Base-by-base conservation (phyloP, 2,113 vertebrate genomes). In the Ranitomeya imitator region DNA sequence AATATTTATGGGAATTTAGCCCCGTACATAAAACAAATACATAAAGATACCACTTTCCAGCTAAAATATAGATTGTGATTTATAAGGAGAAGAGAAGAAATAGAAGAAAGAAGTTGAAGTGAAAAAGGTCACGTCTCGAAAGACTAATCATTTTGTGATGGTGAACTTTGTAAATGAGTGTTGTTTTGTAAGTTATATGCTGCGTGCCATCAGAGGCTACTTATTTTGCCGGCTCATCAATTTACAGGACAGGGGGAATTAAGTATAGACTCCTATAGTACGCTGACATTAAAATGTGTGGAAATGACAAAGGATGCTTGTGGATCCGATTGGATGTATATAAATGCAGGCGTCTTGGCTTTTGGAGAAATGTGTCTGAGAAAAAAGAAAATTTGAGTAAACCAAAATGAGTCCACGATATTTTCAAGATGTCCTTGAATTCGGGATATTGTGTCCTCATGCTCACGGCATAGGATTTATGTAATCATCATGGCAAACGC, bases 61-160 rank as follows among this genome's bases (percentile, higher is more conserved):
- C 16, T 19, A 52, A 13, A 19, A 74, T 37, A 59, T 76, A 31
- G 67, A 69, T 82, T 57, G n/a, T 82, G 86, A 74, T 81, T 74
- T 88, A 82, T 74, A 88, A 61, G 6, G 12, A 73, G 23, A 74
- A 23, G 86, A 73, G n/a, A 83, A 63, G 74, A 83, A 76, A 55
- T 37, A 88, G 37, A 45, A 83, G 45, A 37, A 63, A 54, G 12
- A 60, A 3, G 31, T 45, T 45, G 55, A 81, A 82, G 79, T 73
- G 57, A 87, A 87, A 86, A 86, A 82, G 85, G 77, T 86, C 77
- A 80, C 77, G 51, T 86, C 85, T 86, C 85, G 26, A 81, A 87
- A 87, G 78, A 81, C 63, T 87, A 87, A 82, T 83, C 81, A 69
- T 86, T 86, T 74, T 83, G 16, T 88, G 31, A 52, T 80, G 60